These are phyloP conservation scores for Triplophysa dalaica DNA, from an alignment of 2,113 vertebrate genomes.

Conservation along the genomic window DNA sequence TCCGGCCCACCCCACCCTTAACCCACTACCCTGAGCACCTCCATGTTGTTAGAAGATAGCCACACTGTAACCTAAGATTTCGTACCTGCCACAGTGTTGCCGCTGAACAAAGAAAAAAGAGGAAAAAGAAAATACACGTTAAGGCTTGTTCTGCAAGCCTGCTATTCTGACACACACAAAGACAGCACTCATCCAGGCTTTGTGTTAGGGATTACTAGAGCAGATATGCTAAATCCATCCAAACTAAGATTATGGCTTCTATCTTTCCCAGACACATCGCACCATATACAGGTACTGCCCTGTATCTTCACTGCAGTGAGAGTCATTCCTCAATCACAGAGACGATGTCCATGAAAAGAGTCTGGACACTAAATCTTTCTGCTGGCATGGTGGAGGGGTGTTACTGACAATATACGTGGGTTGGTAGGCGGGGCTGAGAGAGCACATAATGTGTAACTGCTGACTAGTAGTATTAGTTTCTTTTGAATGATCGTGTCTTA, in stretches of 20 bases:
- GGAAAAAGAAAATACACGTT: conserved; percentile 58
- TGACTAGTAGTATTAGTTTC: conserved; percentile 26
- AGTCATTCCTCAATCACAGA: conserved; percentile 37
- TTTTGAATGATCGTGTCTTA: conserved; percentile 19
- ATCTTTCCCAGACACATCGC: conserved; percentile 58
- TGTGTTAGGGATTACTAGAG: conserved; percentile 72
- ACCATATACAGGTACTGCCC: conserved; percentile 36
- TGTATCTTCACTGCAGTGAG: neutral
- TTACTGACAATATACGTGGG: neutral
- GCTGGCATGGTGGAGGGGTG: neutral
- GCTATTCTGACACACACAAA: conserved; percentile 70
- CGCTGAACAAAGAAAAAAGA: conserved; percentile 43
- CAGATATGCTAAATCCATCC: conserved; percentile 65
- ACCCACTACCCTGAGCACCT: conserved; percentile 52
- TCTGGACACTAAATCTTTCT: conserved; percentile 26
- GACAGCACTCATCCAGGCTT: conserved; percentile 72
- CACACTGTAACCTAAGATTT: conserved; percentile 67
- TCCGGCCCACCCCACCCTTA: neutral
- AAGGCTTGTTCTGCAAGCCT: conserved; percentile 65
- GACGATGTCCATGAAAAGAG: neutral
- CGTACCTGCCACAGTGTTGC: conserved; percentile 59
- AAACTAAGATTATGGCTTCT: conserved; percentile 60
- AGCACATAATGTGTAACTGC: conserved; percentile 28
- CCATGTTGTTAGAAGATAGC: conserved; percentile 56
- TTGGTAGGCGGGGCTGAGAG: conserved; percentile 28